phyloP scores from a whole-genome alignment of 2,888 invertebrate species.

The Coleophora deauratella region DNA sequence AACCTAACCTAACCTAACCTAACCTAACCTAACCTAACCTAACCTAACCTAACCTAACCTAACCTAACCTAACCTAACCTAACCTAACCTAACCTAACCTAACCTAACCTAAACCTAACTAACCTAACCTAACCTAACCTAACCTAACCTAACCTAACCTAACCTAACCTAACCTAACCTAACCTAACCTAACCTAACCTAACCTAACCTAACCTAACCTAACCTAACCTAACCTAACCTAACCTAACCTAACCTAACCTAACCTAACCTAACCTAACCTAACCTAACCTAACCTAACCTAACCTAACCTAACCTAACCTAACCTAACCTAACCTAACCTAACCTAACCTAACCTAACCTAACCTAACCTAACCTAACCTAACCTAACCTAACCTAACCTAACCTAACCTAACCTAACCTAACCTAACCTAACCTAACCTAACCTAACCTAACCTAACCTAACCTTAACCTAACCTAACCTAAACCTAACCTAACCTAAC shows the following conservation, averaged over 20 bases:
- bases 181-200: conserved; percentile 10
- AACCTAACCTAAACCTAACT: conserved; percentile 2
- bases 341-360: conserved; percentile 16
- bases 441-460: conserved; percentile 10
- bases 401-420: conserved; percentile 12
- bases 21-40: conserved; percentile 7
- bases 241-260: conserved; percentile 10
- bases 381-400: conserved; percentile 10
- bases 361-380: conserved; percentile 12
- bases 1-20: conserved; percentile 7
- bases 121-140: conserved; percentile 10
- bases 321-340: conserved; percentile 16
- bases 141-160: conserved; percentile 12
- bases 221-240: conserved; percentile 11
- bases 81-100: conserved; percentile 5
- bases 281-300: conserved; percentile 11
- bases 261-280: conserved; percentile 11
- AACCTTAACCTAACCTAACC: conserved; percentile 12
- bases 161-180: conserved; percentile 12
- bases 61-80: conserved; percentile 7
- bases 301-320: conserved; percentile 14
- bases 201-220: conserved; percentile 11
- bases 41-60: conserved; percentile 7
- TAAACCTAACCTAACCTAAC: conserved; percentile 16
- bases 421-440: conserved; percentile 12